phyloP scores from a whole-genome alignment of 2,113 vertebrate species.

The Paradisaea rubra region DNA sequence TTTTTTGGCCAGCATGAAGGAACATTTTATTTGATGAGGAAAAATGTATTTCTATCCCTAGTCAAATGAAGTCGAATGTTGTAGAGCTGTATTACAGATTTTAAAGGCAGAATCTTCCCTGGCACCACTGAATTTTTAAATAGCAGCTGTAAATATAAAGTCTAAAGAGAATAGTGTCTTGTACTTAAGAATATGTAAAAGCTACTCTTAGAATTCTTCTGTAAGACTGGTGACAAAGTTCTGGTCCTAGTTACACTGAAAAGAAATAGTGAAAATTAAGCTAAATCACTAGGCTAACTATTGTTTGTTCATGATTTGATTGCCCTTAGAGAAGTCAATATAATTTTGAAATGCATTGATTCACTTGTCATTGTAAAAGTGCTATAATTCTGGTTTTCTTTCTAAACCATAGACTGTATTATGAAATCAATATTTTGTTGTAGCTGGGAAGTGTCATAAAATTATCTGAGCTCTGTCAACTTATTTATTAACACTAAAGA shows the following conservation, averaged over 20 bases:
- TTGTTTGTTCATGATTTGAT: conserved; percentile 2
- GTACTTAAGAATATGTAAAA: conserved; percentile 15
- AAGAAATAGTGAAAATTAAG: not conserved
- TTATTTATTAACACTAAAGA: conserved; percentile 60
- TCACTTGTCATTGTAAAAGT: conserved; percentile 5
- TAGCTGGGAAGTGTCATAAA: conserved; percentile 48
- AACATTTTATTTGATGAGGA: not conserved
- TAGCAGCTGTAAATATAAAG: not conserved
- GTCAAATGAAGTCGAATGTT: not conserved
- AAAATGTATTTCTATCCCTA: not conserved
- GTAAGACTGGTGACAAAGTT: not conserved
- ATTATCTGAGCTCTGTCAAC: conserved; percentile 60
- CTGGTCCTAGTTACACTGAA: not conserved
- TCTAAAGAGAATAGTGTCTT: not conserved
- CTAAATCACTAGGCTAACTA: not conserved
- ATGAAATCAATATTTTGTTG: conserved; percentile 48
- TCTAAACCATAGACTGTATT: conserved; percentile 2
- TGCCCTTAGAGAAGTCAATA: conserved; percentile 8
- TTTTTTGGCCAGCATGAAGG: not conserved
- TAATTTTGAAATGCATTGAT: conserved; percentile 26
- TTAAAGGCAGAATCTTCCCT: not conserved
- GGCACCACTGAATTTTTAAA: conserved; percentile 18
- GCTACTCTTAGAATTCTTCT: not conserved
- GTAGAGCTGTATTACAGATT: not conserved
- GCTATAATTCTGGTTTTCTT: not conserved